Conservation (phyloP, 2,113 vertebrate species). For the Marcusenius ussheri region DNA sequence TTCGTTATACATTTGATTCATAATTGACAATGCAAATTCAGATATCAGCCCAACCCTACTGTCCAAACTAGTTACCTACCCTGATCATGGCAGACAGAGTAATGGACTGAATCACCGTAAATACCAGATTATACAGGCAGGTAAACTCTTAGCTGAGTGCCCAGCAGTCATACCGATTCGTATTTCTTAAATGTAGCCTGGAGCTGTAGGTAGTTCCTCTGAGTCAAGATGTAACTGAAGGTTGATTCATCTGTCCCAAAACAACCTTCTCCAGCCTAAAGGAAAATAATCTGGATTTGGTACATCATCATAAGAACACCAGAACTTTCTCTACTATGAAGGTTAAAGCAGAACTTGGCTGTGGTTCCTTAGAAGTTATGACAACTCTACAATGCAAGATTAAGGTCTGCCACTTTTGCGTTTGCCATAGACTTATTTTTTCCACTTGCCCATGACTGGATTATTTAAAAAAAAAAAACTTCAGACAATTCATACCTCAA, state of each 20-base stretch:
- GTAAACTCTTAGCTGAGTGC: background rate
- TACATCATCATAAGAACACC: background rate
- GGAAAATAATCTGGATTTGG: background rate
- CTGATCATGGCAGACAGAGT: background rate
- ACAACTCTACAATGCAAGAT: background rate
- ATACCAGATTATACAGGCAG: background rate
- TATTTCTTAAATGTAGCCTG: conserved; percentile 66
- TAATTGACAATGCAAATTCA: background rate
- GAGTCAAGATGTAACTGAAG: conserved; percentile 60
- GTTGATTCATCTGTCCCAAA: conserved; percentile 70
- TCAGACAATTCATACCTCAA: conserved; percentile 48
- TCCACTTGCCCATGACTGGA: background rate
- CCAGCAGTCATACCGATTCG: conserved; percentile 52
- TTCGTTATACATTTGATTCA: background rate
- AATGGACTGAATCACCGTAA: background rate
- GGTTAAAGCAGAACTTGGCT: background rate
- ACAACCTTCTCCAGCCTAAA: conserved; percentile 58
- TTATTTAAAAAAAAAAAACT: background rate
- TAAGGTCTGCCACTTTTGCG: background rate
- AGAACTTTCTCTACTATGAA: background rate
- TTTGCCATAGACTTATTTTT: background rate
- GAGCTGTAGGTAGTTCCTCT: conserved; percentile 67
- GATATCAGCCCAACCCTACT: background rate
- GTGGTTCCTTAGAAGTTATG: background rate
- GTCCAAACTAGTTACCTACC: background rate